phyloP scores from a whole-genome alignment of 2,888 invertebrate species.

The Oscheius onirici region DNA sequence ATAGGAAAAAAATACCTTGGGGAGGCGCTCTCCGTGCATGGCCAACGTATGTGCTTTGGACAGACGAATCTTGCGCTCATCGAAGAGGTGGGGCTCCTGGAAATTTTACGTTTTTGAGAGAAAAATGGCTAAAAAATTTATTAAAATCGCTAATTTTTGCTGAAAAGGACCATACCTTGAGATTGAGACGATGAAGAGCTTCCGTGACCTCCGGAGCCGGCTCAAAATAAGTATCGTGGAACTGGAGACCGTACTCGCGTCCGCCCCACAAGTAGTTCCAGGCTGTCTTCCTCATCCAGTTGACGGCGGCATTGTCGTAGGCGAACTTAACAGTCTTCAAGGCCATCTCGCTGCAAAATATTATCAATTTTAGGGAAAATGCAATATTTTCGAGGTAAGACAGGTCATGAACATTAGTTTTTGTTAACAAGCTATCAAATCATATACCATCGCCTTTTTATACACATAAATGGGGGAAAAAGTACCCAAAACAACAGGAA shows the following conservation, averaged over 20 bases:
- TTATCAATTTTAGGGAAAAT: not conserved
- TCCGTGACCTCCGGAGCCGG: slow-evolving; percentile 70
- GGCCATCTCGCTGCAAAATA: slow-evolving; percentile 5
- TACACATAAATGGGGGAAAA: slow-evolving; percentile 8
- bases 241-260: slow-evolving; percentile 48
- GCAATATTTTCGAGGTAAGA: not conserved
- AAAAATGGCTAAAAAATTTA: not conserved
- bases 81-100: slow-evolving; percentile 75
- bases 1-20: slow-evolving; percentile 77
- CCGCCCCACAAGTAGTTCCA: slow-evolving; percentile 69
- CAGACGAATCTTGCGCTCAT: slow-evolving; percentile 85
- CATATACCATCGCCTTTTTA: not conserved
- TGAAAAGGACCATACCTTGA: slow-evolving; percentile 51
- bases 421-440: no score
- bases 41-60: slow-evolving; percentile 85
- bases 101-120: not conserved
- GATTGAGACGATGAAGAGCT: slow-evolving; percentile 69
- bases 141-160: not conserved
- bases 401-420: not conserved
- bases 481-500: slow-evolving; percentile 11
- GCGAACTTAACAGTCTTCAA: slow-evolving; percentile 32
- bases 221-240: slow-evolving; percentile 70
- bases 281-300: slow-evolving; percentile 56
- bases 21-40: slow-evolving; percentile 82
- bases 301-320: slow-evolving; percentile 39